Conservation (phyloP, 2,113 vertebrate species). For the Eptesicus fuscus region DNA sequence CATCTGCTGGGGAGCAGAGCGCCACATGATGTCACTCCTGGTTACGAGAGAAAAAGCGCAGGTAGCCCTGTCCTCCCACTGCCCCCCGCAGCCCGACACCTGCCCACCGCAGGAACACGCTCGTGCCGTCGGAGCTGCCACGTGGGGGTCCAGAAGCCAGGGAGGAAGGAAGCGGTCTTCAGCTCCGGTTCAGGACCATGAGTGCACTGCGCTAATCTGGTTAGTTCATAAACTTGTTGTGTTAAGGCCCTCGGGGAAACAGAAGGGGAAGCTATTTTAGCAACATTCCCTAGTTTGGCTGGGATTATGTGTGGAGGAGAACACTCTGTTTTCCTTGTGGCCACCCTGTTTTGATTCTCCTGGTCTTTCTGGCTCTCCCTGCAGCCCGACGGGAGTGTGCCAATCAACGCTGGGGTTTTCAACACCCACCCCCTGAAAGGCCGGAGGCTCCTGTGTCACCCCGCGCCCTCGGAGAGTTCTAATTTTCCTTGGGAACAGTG, state of each 20-base stretch:
- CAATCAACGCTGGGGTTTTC: not conserved
- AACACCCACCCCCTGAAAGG: not conserved
- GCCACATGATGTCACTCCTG: not conserved
- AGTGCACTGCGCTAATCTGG: not conserved
- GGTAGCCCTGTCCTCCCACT: not conserved
- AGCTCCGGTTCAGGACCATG: not conserved
- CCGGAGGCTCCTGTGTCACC: not conserved
- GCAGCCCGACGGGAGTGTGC: accelerated
- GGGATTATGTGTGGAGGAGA: not conserved
- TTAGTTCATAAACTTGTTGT: not conserved
- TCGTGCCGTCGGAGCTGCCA: not conserved
- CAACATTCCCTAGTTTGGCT: not conserved
- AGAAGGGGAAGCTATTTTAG: not conserved
- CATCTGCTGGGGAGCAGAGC: not conserved
- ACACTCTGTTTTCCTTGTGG: not conserved
- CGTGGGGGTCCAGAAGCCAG: not conserved
- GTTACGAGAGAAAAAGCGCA: constrained; percentile 24
- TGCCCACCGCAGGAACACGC: not conserved
- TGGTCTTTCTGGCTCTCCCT: not conserved
- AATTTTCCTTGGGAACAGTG: not conserved
- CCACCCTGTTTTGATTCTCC: not conserved
- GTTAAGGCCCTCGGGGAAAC: not conserved
- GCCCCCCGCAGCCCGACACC: not conserved
- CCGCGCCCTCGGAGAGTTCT: not conserved
- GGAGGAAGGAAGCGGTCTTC: not conserved